Evolutionary conservation across 92 coral and sea anemone species (phyloP).

Genomic region (Pocillopora grandis): DNA sequence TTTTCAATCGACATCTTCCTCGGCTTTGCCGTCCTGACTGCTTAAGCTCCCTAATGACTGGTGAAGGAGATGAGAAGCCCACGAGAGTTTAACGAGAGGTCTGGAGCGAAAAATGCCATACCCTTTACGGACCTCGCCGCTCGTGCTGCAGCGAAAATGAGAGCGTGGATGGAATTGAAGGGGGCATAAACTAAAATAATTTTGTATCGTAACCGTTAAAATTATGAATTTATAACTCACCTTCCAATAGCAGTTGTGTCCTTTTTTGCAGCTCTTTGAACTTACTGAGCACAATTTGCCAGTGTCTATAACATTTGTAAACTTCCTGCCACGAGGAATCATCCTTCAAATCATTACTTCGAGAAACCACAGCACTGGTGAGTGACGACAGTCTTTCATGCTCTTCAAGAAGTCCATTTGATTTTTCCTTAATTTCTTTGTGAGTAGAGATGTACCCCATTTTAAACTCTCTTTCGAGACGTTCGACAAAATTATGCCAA

Average conservation of each 20-base stretch:
- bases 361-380: constrained; percentile 11
- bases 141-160: too few species aligned
- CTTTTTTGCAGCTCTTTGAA: constrained; percentile 74
- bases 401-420: constrained; percentile 38
- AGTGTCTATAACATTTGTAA: constrained; percentile 73
- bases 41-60: too few species aligned
- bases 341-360: constrained; percentile 15
- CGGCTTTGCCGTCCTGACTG: too few species aligned
- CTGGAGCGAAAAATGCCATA: too few species aligned
- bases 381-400: constrained; percentile 47
- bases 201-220: background rate
- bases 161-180: background rate
- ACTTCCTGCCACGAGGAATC: constrained; percentile 69
- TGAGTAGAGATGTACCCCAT: constrained; percentile 32
- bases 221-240: constrained; percentile 23
- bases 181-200: background rate
- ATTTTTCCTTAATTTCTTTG: constrained; percentile 30
- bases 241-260: constrained; percentile 70
- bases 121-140: too few species aligned
- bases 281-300: constrained; percentile 78
- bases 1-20: too few species aligned
- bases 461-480: constrained; percentile 54
- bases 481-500: constrained; percentile 45
- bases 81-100: too few species aligned
- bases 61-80: too few species aligned